These are phyloP conservation scores for Hippocampus comes DNA, from an alignment of 2,113 vertebrate species.

Conservation along the genomic window DNA sequence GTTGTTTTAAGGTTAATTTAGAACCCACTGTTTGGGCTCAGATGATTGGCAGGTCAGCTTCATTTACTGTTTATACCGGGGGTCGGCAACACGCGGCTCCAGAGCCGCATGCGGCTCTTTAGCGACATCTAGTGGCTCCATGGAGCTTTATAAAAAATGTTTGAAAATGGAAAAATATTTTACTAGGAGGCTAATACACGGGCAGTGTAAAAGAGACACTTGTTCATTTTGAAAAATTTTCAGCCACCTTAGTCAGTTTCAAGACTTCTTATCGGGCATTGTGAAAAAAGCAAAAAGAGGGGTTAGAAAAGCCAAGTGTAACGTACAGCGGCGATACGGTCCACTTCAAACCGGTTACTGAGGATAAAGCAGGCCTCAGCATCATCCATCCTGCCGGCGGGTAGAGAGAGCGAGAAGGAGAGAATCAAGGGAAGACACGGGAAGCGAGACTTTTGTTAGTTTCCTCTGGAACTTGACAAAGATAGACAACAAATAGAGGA, in stretches of 20 bases:
- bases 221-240: no score
- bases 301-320: slow-evolving; percentile 29
- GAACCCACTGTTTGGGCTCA: no score
- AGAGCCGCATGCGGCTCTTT: no score
- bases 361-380: slow-evolving; percentile 84
- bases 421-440: slow-evolving; percentile 26
- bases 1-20: no score
- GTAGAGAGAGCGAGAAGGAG: slow-evolving; percentile 42
- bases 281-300: slow-evolving; percentile 6
- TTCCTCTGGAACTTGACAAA: slow-evolving; percentile 47
- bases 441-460: slow-evolving; percentile 48
- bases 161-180: no score
- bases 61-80: no score
- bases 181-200: no score
- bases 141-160: no score
- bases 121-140: no score
- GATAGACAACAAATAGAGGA: slow-evolving; percentile 52
- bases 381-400: slow-evolving; percentile 78
- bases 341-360: slow-evolving; percentile 82
- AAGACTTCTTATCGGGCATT: neutral
- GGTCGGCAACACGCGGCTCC: no score
- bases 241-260: neutral
- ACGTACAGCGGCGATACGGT: slow-evolving; percentile 81
- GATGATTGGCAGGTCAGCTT: no score
- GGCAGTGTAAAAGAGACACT: no score